Evolutionary conservation across 2,888 invertebrate genomes (phyloP).

Genomic region (Cyrtodaria siliqua): DNA sequence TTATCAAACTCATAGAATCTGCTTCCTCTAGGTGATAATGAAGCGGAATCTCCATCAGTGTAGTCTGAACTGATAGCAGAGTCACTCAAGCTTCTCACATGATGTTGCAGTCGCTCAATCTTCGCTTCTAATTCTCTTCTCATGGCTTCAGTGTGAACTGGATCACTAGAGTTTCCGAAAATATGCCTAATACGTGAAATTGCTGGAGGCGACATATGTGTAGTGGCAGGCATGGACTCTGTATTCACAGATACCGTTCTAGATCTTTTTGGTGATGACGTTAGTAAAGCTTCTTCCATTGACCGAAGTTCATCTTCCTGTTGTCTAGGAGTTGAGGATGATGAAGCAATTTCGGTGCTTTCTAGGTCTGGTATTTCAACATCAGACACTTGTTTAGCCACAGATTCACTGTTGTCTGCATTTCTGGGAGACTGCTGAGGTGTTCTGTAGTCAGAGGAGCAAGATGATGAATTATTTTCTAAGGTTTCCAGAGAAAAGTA

Average conservation of each 20-base stretch:
- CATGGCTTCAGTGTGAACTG: slow-evolving; percentile 55
- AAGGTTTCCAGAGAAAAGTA: slow-evolving; percentile 51
- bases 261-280: slow-evolving; percentile 39
- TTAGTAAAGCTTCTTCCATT: slow-evolving; percentile 1
- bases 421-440: slow-evolving; percentile 52
- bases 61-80: slow-evolving; percentile 83
- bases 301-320: background rate
- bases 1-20: slow-evolving; percentile 66
- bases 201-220: slow-evolving; percentile 25
- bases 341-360: background rate
- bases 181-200: slow-evolving; percentile 12
- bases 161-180: slow-evolving; percentile 36
- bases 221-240: slow-evolving; percentile 47
- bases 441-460: slow-evolving; percentile 70
- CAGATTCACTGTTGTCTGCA: slow-evolving; percentile 1
- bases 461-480: slow-evolving; percentile 48
- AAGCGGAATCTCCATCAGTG: slow-evolving; percentile 79
- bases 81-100: slow-evolving; percentile 77
- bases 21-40: slow-evolving; percentile 71
- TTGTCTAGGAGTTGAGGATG: too few relatives aligned
- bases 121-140: slow-evolving; percentile 71
- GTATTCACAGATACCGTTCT: slow-evolving; percentile 71
- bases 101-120: slow-evolving; percentile 68
- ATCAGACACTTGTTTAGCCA: slow-evolving; percentile 43
- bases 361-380: slow-evolving; percentile 57